A percentile compares a stretch with the other conserved stretches of the same genome.
Evolutionary conservation across 2,888 invertebrate species (phyloP).

Genomic region (Caenorhabditis angaria): DNA sequence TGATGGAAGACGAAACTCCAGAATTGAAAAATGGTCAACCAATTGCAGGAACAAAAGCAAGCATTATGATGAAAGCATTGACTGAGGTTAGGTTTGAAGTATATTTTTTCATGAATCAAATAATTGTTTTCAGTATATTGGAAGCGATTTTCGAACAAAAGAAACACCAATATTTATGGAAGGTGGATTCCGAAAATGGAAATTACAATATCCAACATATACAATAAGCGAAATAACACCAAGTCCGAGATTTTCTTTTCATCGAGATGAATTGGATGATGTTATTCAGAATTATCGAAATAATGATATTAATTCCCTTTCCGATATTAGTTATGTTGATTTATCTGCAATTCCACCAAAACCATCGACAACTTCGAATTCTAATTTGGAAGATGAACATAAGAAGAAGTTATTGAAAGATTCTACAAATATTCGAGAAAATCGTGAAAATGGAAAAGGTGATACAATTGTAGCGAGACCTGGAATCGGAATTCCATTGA

Average conservation of each 20-base stretch:
- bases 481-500: background rate
- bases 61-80: slow-evolving; percentile 20
- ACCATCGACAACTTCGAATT: background rate
- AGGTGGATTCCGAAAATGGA: slow-evolving; percentile 64
- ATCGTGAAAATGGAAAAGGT: background rate
- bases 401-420: background rate
- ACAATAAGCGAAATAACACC: slow-evolving; percentile 8
- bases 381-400: background rate
- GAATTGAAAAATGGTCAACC: slow-evolving; percentile 20
- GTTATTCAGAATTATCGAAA: background rate
- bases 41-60: slow-evolving; percentile 12
- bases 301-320: background rate
- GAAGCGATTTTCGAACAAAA: slow-evolving; percentile 26
- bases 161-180: slow-evolving; percentile 57
- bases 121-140: slow-evolving; percentile 36
- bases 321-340: background rate
- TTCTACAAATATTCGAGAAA: slow-evolving; percentile 5
- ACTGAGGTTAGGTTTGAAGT: slow-evolving; percentile 11
- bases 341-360: background rate
- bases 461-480: background rate
- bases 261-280: slow-evolving; percentile 1
- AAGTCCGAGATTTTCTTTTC: slow-evolving; percentile 13
- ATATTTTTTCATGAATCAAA: background rate
- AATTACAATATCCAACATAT: slow-evolving; percentile 49
- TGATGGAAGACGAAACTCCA: slow-evolving; percentile 59